A percentile compares a stretch with the other conserved stretches of the same genome.
These are phyloP conservation scores for Babylonia areolata DNA, from an alignment of 1,140 invertebrate species.

Conservation along the genomic window DNA sequence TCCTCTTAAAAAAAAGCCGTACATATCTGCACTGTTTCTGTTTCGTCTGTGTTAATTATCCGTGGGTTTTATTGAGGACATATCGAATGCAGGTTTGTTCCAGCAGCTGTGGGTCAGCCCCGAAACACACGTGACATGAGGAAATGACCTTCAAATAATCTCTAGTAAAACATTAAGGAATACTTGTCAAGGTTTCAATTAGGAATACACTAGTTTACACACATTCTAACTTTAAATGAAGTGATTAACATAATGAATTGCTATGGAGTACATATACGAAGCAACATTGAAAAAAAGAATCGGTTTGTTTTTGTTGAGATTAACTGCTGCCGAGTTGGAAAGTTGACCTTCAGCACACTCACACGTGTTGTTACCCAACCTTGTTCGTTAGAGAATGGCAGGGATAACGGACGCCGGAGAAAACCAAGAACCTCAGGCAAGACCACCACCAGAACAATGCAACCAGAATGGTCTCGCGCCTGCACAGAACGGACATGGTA, in stretches of 20 bases:
- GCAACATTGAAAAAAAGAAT: not conserved
- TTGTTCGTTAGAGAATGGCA: slow-evolving; percentile 34
- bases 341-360: slow-evolving; percentile 39
- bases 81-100: too few relatives aligned
- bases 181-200: not conserved
- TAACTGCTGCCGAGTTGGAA: slow-evolving; percentile 23
- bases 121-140: not conserved
- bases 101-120: too few relatives aligned
- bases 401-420: slow-evolving; percentile 42
- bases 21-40: too few relatives aligned
- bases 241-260: too few relatives aligned
- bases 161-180: not conserved
- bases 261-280: not conserved
- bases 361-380: slow-evolving; percentile 38
- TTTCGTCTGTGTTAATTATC: too few relatives aligned
- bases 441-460: slow-evolving; percentile 11
- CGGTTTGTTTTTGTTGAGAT: not conserved
- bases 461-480: slow-evolving; percentile 10
- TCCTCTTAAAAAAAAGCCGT: too few relatives aligned
- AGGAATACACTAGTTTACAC: too few relatives aligned
- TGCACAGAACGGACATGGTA: slow-evolving; percentile 43
- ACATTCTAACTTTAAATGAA: too few relatives aligned
- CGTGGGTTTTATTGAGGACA: too few relatives aligned
- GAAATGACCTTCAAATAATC: slow-evolving; percentile 19
- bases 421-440: slow-evolving; percentile 19